phyloP scores from a whole-genome alignment of 2,797 vertebrate genomes.

The Poecilia velifera region DNA sequence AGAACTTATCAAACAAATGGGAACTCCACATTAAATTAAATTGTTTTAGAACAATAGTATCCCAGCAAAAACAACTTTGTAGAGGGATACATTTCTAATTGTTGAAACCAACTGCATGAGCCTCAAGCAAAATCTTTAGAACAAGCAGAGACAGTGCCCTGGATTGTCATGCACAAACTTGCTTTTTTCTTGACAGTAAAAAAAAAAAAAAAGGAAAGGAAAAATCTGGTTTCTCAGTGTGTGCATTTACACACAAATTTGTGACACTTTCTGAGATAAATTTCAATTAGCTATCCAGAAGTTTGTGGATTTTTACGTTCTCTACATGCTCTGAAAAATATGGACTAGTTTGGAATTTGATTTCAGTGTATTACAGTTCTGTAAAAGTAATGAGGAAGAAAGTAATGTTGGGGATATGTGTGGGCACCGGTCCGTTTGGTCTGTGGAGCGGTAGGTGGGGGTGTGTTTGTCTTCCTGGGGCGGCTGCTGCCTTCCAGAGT shows the following conservation, averaged over 20 bases:
- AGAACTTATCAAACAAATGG: background rate
- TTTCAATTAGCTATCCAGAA: background rate
- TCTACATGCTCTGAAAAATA: background rate
- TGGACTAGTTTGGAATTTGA: background rate
- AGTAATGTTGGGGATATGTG: background rate
- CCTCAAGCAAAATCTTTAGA: background rate
- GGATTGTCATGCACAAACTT: background rate
- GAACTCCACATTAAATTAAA: background rate
- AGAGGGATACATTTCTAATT: background rate
- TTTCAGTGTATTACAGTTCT: background rate
- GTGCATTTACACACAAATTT: background rate
- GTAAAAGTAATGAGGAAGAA: background rate
- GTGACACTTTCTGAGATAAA: background rate
- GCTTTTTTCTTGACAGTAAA: background rate
- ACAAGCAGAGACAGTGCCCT: background rate
- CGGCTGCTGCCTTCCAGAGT: background rate
- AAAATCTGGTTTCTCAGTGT: background rate
- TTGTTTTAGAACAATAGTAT: background rate
- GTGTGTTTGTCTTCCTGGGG: background rate
- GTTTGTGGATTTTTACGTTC: background rate
- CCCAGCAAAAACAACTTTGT: background rate
- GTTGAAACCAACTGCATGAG: background rate
- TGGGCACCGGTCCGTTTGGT: background rate
- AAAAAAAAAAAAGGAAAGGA: background rate
- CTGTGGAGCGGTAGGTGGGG: background rate